Conservation (phyloP, 2,113 vertebrate species). For the Paraplagusia blochii region DNA sequence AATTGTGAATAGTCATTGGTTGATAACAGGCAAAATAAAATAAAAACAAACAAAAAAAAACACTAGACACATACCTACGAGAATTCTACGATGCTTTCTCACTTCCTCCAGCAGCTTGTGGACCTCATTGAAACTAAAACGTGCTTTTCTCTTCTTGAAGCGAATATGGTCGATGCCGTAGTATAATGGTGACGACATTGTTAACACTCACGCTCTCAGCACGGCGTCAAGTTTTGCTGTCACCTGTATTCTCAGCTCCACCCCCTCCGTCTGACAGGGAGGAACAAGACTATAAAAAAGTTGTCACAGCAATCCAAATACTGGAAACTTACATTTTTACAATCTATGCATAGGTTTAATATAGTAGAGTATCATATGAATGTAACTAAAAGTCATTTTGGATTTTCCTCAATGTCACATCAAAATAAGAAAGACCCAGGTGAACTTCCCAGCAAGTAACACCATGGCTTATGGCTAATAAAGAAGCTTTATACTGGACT, state of each 20-base stretch:
- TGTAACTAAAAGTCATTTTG: too few relatives aligned
- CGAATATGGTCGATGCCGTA: slow-evolving; percentile 63
- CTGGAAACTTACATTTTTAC: too few relatives aligned
- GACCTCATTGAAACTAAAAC: slow-evolving; percentile 78
- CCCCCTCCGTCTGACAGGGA: slow-evolving; percentile 13
- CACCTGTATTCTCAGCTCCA: slow-evolving; percentile 4
- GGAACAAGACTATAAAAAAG: slow-evolving; percentile 4
- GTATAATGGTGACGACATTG: slow-evolving; percentile 69
- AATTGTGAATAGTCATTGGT: too few relatives aligned
- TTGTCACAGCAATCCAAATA: too few relatives aligned
- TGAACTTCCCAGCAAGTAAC: too few relatives aligned
- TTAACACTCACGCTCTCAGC: slow-evolving; percentile 31
- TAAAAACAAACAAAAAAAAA: background rate
- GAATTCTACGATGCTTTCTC: slow-evolving; percentile 71
- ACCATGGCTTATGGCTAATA: too few relatives aligned
- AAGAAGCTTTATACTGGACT: too few relatives aligned
- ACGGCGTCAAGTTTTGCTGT: slow-evolving; percentile 16
- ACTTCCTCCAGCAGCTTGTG: slow-evolving; percentile 80
- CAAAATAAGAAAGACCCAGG: too few relatives aligned
- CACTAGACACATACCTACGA: slow-evolving; percentile 69
- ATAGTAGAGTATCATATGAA: too few relatives aligned
- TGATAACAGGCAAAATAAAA: background rate
- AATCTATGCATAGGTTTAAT: too few relatives aligned
- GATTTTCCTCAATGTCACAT: too few relatives aligned
- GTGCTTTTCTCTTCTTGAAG: slow-evolving; percentile 78